Percentiles rank a stretch among this genome's conserved stretches.
phyloP scores from a whole-genome alignment of 1,140 invertebrate species.

The Zaprionus nigranus region DNA sequence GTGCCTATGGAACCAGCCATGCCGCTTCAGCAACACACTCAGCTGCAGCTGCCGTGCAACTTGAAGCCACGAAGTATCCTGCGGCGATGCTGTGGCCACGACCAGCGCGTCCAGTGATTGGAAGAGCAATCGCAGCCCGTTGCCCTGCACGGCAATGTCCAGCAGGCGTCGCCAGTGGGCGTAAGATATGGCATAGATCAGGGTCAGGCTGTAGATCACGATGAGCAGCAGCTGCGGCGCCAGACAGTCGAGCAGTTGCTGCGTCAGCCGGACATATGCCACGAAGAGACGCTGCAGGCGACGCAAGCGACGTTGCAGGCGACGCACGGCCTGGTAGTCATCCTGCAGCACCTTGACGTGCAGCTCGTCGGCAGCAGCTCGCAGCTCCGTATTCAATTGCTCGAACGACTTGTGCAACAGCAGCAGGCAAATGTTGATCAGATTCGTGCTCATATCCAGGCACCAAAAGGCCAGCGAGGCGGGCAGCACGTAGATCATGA shows the following conservation, averaged over 20 bases:
- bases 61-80: slow-evolving; percentile 50
- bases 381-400: slow-evolving; percentile 41
- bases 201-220: slow-evolving; percentile 51
- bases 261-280: slow-evolving; percentile 44
- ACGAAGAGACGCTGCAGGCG: slow-evolving; percentile 41
- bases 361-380: slow-evolving; percentile 14
- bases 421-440: slow-evolving; percentile 37
- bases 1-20: slow-evolving; percentile 47
- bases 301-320: slow-evolving; percentile 18
- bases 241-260: slow-evolving; percentile 43
- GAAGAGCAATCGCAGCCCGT: slow-evolving; percentile 44
- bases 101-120: slow-evolving; percentile 36
- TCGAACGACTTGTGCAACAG: slow-evolving; percentile 54
- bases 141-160: slow-evolving; percentile 33
- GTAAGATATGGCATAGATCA: slow-evolving; percentile 51
- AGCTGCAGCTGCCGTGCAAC: slow-evolving; percentile 44
- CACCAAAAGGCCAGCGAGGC: slow-evolving; percentile 43
- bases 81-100: slow-evolving; percentile 3
- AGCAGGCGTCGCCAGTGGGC: slow-evolving; percentile 35
- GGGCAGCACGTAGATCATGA: slow-evolving; percentile 35
- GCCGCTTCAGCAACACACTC: slow-evolving; percentile 33
- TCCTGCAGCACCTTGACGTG: slow-evolving; percentile 36
- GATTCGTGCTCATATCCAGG: slow-evolving; percentile 48
- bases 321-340: slow-evolving; percentile 27
- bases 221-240: slow-evolving; percentile 51